These are phyloP conservation scores for Xestoiulus laeticollis DNA, from an alignment of 2,888 invertebrate genomes.

Conservation along the genomic window DNA sequence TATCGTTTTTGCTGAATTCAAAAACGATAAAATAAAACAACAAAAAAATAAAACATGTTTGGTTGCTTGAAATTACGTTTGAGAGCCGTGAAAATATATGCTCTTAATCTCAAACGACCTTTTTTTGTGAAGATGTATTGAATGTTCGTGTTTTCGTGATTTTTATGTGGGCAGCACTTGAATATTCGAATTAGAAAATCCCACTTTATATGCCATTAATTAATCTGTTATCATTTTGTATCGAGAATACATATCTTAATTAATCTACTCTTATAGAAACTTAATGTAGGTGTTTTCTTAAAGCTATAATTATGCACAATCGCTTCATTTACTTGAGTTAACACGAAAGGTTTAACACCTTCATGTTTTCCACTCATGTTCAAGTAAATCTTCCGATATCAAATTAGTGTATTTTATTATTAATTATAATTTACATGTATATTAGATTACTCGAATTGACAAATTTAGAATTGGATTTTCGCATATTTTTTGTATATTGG, in stretches of 20 bases:
- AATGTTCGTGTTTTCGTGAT: not conserved
- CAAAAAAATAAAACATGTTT: not conserved
- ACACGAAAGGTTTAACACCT: not conserved
- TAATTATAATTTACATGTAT: no score
- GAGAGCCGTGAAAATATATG: not conserved
- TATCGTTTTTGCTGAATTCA: not conserved
- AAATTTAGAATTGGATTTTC: no score
- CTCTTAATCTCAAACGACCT: not conserved
- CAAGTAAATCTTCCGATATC: not conserved
- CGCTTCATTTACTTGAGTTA: not conserved
- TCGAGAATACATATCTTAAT: not conserved
- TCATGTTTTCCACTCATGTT: not conserved
- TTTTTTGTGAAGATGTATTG: not conserved
- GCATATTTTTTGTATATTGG: no score
- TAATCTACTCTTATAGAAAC: not conserved
- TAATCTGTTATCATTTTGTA: not conserved
- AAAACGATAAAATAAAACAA: no score
- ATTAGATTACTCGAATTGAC: no score
- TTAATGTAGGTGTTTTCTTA: not conserved
- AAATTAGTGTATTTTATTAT: no score
- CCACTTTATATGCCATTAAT: not conserved
- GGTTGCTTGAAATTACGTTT: not conserved
- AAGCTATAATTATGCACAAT: not conserved
- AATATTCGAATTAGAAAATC: not conserved
- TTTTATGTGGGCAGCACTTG: not conserved